These are phyloP conservation scores for Philaethria dido DNA, from an alignment of 2,888 invertebrate genomes.

Conservation along the genomic window DNA sequence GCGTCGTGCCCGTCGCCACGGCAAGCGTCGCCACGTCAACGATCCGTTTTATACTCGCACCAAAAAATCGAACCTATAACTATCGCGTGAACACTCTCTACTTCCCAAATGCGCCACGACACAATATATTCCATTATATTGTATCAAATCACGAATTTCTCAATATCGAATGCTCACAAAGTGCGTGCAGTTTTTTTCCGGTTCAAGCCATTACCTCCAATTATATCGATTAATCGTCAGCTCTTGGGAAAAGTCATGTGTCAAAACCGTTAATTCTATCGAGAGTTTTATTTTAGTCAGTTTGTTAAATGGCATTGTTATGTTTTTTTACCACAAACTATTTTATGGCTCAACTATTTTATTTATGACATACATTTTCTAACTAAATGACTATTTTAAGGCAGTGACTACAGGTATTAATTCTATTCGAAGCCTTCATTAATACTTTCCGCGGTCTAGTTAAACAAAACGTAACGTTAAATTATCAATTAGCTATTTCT, in stretches of 20 bases:
- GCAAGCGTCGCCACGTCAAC: no score
- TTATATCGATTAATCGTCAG: slow-evolving; percentile 63
- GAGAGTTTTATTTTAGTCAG: slow-evolving; percentile 14
- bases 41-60: no score
- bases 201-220: slow-evolving; percentile 68
- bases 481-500: no score
- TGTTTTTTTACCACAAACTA: no score
- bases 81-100: neutral
- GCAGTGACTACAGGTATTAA: no score
- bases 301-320: neutral
- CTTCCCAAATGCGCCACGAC: slow-evolving; percentile 1
- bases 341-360: no score
- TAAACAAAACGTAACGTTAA: no score
- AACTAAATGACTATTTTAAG: no score
- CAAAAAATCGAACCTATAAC: neutral
- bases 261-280: slow-evolving; percentile 31
- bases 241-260: slow-evolving; percentile 61
- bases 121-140: slow-evolving; percentile 33
- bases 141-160: slow-evolving; percentile 47
- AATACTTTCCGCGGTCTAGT: no score
- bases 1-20: no score
- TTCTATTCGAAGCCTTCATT: no score
- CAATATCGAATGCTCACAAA: slow-evolving; percentile 45
- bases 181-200: slow-evolving; percentile 59
- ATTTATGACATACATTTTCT: no score